Evolutionary conservation across 2,797 vertebrate genomes (phyloP).

Genomic region (Sternotherus odoratus): DNA sequence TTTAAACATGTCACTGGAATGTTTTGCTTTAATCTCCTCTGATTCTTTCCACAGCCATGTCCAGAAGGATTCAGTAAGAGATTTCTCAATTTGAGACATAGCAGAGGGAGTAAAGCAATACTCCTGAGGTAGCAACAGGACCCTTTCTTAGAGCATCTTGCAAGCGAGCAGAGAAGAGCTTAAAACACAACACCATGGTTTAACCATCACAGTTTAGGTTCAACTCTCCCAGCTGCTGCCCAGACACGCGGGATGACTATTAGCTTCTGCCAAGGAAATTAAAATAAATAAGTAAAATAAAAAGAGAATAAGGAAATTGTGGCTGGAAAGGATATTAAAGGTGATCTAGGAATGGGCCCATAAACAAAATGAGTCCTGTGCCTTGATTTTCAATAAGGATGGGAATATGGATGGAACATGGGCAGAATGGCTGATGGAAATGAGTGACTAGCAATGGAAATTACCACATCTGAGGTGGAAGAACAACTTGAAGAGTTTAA

Average conservation of each 20-base stretch:
- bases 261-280: not conserved
- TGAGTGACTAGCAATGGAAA: not conserved
- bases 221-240: not conserved
- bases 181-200: not conserved
- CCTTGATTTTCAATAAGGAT: not conserved
- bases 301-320: not conserved
- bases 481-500: not conserved
- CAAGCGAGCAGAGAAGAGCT: not conserved
- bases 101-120: not conserved
- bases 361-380: not conserved
- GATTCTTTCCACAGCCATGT: slow-evolving; percentile 16
- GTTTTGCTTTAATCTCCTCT: slow-evolving; percentile 65
- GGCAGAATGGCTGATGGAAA: not conserved
- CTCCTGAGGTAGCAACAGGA: not conserved
- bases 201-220: not conserved
- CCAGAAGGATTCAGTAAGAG: slow-evolving; percentile 22
- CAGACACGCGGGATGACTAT: not conserved
- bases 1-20: slow-evolving; percentile 73
- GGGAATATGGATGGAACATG: not conserved
- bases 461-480: not conserved
- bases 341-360: not conserved
- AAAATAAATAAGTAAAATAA: not conserved
- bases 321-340: not conserved
- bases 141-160: not conserved
- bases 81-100: slow-evolving; percentile 48